phyloP scores from a whole-genome alignment of 35 echinoderm and acorn worm genomes.

The Strongylocentrotus purpuratus region DNA sequence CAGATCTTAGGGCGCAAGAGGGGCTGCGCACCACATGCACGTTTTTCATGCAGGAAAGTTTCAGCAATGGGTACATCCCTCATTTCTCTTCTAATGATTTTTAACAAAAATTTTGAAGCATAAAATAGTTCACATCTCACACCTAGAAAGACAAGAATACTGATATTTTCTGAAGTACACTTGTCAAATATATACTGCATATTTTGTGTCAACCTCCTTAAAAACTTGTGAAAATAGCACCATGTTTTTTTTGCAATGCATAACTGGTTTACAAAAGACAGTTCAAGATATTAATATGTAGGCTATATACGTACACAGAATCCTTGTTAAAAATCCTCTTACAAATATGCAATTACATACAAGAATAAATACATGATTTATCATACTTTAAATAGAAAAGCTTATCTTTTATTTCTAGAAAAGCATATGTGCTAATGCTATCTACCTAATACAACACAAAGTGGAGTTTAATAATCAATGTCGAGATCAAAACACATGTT shows the following conservation, averaged over 20 bases:
- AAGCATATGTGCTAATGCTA: neutral
- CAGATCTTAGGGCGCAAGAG: neutral
- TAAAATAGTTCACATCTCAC: neutral
- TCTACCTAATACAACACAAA: neutral
- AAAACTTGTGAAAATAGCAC: constrained; percentile 31
- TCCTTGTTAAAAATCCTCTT: constrained; percentile 15
- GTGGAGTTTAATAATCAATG: neutral
- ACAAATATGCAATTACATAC: constrained; percentile 29
- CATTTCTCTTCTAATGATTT: neutral
- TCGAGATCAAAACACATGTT: neutral
- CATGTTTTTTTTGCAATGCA: constrained; percentile 20
- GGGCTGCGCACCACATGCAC: neutral
- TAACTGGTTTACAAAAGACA: neutral
- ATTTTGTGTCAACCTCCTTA: neutral
- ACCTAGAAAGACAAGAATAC: neutral
- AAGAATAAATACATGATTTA: constrained; percentile 46
- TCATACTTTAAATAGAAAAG: constrained; percentile 23
- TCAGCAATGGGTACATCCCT: neutral
- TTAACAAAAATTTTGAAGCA: neutral
- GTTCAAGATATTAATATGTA: neutral
- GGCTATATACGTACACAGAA: neutral
- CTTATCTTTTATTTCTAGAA: neutral
- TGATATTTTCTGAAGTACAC: neutral
- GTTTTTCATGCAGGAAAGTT: neutral
- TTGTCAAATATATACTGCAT: neutral